These are phyloP conservation scores for Cancer borealis DNA, from an alignment of 2,888 invertebrate species.

Conservation along the genomic window DNA sequence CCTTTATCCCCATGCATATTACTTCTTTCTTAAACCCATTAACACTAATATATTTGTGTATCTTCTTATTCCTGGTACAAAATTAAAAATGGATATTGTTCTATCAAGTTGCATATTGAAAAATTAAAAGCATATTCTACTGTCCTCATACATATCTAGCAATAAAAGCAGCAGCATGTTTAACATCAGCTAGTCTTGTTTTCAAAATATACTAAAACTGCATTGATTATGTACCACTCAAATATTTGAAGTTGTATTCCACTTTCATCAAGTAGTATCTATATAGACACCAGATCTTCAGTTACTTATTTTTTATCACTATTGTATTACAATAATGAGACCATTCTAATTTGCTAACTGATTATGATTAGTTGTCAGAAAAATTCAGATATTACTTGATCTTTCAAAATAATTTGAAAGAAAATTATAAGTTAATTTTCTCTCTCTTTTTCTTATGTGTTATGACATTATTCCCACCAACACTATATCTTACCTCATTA, in stretches of 20 bases:
- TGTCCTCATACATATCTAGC: no score
- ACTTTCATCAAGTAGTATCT: background rate
- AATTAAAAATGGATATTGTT: background rate
- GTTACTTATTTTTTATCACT: no score
- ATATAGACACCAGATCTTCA: no score
- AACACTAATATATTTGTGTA: background rate
- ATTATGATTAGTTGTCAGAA: background rate
- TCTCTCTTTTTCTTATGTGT: background rate
- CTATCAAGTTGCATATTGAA: no score
- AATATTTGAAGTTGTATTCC: background rate
- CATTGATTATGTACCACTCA: no score
- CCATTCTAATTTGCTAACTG: background rate
- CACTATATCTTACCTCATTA: constrained; percentile 65
- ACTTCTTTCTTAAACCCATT: background rate
- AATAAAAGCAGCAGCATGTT: background rate
- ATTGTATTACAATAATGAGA: no score
- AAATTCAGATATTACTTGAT: background rate
- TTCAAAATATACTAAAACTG: background rate
- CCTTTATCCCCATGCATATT: background rate
- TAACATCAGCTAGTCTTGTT: background rate
- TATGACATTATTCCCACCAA: background rate
- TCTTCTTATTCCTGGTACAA: background rate
- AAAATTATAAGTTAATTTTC: no score
- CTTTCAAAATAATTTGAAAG: background rate
- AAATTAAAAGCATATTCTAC: no score